A percentile compares a stretch with the other conserved stretches of the same genome.
Conservation (phyloP, 2,113 vertebrate genomes). For the Protobothrops mucrosquamatus region DNA sequence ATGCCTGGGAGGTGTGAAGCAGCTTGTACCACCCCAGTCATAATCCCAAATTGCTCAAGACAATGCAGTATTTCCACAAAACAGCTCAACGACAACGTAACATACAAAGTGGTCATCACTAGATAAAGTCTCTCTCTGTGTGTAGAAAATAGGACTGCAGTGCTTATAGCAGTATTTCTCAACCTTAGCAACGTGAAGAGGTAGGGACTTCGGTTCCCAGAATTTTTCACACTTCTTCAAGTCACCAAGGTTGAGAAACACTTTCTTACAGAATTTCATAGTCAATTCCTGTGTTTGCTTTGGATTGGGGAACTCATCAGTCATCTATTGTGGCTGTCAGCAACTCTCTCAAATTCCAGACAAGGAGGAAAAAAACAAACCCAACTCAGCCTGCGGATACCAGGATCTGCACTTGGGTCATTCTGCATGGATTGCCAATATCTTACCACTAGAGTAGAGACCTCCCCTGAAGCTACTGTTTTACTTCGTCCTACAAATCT, state of each 20-base stretch:
- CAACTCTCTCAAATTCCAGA: not conserved
- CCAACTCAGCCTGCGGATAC: not conserved
- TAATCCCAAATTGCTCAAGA: not conserved
- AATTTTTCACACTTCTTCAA: not conserved
- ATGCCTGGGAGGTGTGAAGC: not conserved
- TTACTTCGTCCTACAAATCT: not conserved
- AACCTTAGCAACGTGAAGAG: not conserved
- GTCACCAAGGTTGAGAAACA: not conserved
- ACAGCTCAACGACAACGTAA: not conserved
- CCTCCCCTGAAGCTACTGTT: not conserved
- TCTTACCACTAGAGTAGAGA: not conserved
- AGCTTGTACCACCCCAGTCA: not conserved
- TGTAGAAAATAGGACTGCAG: not conserved
- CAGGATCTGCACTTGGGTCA: not conserved
- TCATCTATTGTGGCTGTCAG: not conserved
- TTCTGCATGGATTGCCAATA: not conserved
- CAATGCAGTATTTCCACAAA: not conserved
- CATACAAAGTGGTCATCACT: not conserved
- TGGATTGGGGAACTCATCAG: not conserved
- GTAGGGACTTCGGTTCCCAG: not conserved
- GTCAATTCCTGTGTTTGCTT: not conserved
- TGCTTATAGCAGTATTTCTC: not conserved
- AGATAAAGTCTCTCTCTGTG: not conserved
- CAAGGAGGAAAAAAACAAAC: fast-evolving
- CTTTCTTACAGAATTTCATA: not conserved